Percentiles rank a stretch among this genome's conserved stretches.
Evolutionary conservation across 2,113 vertebrate species (phyloP).

Genomic region (Abramis brama): DNA sequence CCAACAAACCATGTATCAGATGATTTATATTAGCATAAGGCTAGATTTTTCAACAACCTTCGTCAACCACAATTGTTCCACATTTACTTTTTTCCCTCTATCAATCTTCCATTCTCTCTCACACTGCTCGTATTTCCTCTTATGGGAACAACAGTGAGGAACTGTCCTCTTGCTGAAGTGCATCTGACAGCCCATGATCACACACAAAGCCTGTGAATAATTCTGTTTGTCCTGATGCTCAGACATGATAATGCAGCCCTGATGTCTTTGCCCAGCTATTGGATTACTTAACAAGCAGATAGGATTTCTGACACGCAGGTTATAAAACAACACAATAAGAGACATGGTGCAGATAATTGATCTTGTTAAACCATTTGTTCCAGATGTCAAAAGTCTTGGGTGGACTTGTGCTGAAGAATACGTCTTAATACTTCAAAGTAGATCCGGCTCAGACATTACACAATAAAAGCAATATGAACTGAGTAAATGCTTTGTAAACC

Average conservation of each 20-base stretch:
- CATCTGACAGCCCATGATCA: slow-evolving; percentile 42
- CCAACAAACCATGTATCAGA: no score
- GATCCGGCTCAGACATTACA: slow-evolving; percentile 1
- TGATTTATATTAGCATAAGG: no score
- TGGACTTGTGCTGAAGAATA: slow-evolving; percentile 1
- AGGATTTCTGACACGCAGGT: slow-evolving; percentile 28
- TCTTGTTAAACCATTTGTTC: slow-evolving; percentile 38
- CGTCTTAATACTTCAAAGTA: slow-evolving; percentile 10
- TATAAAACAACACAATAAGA: slow-evolving; percentile 43
- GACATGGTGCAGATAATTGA: slow-evolving; percentile 32
- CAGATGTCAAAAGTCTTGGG: slow-evolving; percentile 22
- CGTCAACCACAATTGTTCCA: background rate
- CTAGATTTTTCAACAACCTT: no score
- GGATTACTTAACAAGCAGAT: slow-evolving; percentile 42
- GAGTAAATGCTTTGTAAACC: slow-evolving; percentile 27
- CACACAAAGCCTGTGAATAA: slow-evolving; percentile 33
- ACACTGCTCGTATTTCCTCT: background rate
- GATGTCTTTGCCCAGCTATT: slow-evolving; percentile 29
- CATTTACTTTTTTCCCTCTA: background rate
- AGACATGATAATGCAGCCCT: slow-evolving; percentile 36
- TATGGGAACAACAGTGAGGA: background rate
- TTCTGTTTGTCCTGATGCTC: slow-evolving; percentile 32
- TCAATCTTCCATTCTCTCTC: slow-evolving; percentile 10
- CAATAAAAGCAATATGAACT: slow-evolving; percentile 25
- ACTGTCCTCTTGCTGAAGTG: slow-evolving; percentile 28